phyloP scores from a whole-genome alignment of 1,140 invertebrate species.

The Atta texana region DNA sequence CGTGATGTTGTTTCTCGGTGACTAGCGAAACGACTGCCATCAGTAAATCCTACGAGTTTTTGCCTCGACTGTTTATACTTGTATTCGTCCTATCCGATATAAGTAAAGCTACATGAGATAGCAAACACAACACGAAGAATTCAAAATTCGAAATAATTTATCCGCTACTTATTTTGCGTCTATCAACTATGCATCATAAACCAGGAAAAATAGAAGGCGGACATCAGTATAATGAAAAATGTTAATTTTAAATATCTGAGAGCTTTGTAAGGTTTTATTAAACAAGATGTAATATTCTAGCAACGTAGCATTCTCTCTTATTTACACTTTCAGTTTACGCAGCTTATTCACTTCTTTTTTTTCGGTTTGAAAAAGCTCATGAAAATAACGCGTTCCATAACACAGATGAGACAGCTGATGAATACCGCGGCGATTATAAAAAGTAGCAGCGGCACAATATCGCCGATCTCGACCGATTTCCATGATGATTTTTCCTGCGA shows the following conservation, averaged over 20 bases:
- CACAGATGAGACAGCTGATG: slow-evolving; percentile 61
- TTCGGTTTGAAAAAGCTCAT: background rate
- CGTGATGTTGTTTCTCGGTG: background rate
- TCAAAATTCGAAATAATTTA: background rate
- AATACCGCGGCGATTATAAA: slow-evolving; percentile 71
- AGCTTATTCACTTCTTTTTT: background rate
- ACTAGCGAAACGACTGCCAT: background rate
- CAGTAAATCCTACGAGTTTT: background rate
- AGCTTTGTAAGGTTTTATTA: background rate
- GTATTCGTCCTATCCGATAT: background rate
- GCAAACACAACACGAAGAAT: background rate
- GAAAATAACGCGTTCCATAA: slow-evolving; percentile 65
- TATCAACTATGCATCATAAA: background rate
- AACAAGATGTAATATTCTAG: background rate
- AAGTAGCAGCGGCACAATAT: slow-evolving; percentile 78
- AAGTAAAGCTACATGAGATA: background rate
- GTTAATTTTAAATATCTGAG: background rate
- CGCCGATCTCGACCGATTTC: slow-evolving; percentile 78
- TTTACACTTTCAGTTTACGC: background rate
- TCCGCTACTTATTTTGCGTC: background rate
- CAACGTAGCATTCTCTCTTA: background rate
- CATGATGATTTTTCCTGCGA: slow-evolving; percentile 70
- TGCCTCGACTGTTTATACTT: background rate
- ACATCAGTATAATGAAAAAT: background rate
- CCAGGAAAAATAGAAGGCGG: background rate